phyloP scores from a whole-genome alignment of 1,140 invertebrate genomes.

The Heliconius himera region DNA sequence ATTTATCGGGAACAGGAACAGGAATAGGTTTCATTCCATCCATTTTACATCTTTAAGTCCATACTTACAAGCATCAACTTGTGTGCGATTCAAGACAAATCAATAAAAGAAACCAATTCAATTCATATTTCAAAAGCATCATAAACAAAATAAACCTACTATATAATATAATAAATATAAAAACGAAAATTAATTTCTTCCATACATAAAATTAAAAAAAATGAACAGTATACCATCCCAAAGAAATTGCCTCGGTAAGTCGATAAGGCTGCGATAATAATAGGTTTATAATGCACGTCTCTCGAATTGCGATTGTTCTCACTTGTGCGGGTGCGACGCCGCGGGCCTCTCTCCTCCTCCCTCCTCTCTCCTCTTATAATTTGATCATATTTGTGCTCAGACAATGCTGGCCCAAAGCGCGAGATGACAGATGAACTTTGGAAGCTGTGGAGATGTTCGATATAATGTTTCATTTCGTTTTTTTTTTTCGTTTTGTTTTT shows the following conservation, averaged over 20 bases:
- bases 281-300: constrained; percentile 49
- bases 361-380: constrained; percentile 69
- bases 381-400: constrained; percentile 79
- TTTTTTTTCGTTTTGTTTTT: neutral
- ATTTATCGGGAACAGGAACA: too few relatives aligned
- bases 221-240: neutral
- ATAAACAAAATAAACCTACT: neutral
- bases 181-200: neutral
- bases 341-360: constrained; percentile 49
- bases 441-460: constrained; percentile 44
- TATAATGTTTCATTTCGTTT: neutral
- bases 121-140: neutral
- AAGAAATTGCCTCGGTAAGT: constrained; percentile 42
- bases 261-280: constrained; percentile 48
- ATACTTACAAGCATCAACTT: too few relatives aligned
- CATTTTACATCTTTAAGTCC: too few relatives aligned
- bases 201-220: neutral
- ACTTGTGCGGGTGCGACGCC: constrained; percentile 52
- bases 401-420: constrained; percentile 74
- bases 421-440: constrained; percentile 63
- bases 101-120: too few relatives aligned
- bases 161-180: neutral
- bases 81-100: too few relatives aligned
- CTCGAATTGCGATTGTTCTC: constrained; percentile 58
- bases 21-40: too few relatives aligned